Evolutionary conservation across 2,113 vertebrate species (phyloP), one percentile per base, ranked within the genome.

Genomic region (Saccopteryx bilineata): DNA sequence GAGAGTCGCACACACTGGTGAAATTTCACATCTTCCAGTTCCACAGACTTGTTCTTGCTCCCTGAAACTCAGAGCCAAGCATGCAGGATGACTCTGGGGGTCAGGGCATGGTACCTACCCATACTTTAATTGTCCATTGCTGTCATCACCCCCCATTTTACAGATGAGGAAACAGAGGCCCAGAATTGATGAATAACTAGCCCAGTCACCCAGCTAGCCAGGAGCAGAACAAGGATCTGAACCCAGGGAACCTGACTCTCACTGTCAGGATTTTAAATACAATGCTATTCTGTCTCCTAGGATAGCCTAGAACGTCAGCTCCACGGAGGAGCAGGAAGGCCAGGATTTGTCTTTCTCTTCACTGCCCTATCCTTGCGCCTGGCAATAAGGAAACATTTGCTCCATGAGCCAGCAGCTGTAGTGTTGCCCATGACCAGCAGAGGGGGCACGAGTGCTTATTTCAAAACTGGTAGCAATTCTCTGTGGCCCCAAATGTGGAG

Each of bases 11-110:
- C 99, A 0, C 99, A 99, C 98, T 99, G 99, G 97, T 99, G 99
- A 97, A 99, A 99, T 96, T 99, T 99, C 5, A 99, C 99, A 0
- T 99, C 99, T 95, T 99, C 99, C 98, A 99, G 99, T 75, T 99
- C 97, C 93, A 99, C 99, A 0, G 99, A 99, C 86, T 99, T 99
- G 93, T 99, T 99, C 87, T 99, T 99, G 92, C 99, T 99, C 71
- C 99, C 99, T 99, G 97, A 60, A 85, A 50, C 93, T 88, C 92
- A 0, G 60, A 80, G 83, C 5, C 9, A 3, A 91, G 86, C 7
- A 7, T 7, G 52, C 1, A 1, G 28, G 26, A 54, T 97, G 82
- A 96, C 78, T 81, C 76, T 61, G 74, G 56, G 50, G 28, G 9
- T 50, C 19, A 5, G 85, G 48, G 9, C 3, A 18, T 7, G 2